A percentile compares a stretch with the other conserved stretches of the same genome.
Conservation (phyloP, 2,113 vertebrate species). For the Oryzias melastigma region DNA sequence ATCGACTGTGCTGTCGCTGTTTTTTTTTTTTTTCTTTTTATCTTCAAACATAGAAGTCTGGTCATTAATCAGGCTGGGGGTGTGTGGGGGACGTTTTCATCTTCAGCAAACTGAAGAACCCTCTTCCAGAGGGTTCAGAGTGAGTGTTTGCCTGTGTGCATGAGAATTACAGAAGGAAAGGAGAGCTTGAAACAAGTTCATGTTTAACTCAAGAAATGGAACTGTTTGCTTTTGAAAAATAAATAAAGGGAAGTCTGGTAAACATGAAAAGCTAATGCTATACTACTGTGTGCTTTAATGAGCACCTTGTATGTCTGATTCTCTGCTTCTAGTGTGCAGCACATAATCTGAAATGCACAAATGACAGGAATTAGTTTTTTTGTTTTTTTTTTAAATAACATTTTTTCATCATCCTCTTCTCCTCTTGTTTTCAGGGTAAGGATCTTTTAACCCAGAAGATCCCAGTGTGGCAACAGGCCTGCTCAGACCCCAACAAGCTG, state of each 20-base stretch:
- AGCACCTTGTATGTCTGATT: conserved; percentile 32
- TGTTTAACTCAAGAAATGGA: background rate
- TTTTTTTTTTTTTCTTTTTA: conserved; percentile 32
- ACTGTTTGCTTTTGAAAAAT: background rate
- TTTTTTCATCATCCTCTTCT: background rate
- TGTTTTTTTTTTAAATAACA: no score
- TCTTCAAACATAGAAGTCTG: conserved; percentile 47
- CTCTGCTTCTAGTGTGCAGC: conserved; percentile 50
- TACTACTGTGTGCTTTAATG: conserved; percentile 40
- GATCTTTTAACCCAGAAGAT: conserved; percentile 96
- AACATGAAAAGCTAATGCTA: background rate
- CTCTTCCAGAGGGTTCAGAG: conserved; percentile 35
- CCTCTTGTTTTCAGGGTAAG: conserved; percentile 82
- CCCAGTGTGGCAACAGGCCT: conserved; percentile 93
- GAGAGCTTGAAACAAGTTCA: conserved; percentile 1
- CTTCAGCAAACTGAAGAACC: conserved; percentile 64
- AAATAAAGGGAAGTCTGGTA: conserved; percentile 1
- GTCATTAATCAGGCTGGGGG: conserved; percentile 70
- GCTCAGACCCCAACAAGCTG: conserved; percentile 94
- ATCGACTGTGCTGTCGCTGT: conserved; percentile 16
- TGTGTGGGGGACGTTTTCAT: conserved; percentile 72
- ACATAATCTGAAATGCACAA: conserved; percentile 43
- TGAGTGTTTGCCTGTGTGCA: conserved; percentile 13
- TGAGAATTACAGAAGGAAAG: conserved; percentile 13
- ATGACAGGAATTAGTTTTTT: conserved; percentile 46